Evolutionary conservation across 1,140 invertebrate species (phyloP), one percentile per base, ranked within the genome.

Genomic region (Nymphalis io): DNA sequence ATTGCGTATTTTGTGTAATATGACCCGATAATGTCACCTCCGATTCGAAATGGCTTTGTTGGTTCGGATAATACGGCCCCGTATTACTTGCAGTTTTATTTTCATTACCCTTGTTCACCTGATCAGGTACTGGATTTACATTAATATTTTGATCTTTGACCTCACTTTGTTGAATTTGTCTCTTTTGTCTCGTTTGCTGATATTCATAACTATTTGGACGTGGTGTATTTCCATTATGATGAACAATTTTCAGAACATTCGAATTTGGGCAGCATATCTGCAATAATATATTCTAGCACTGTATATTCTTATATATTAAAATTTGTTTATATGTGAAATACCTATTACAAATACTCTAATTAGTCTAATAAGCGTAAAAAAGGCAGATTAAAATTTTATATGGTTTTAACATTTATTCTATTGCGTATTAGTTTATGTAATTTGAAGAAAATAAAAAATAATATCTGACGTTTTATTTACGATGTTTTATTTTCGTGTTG

Each of bases 261-360:
- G 60, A 68, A 23, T 63, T 72, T 16, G 73, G 72, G 61, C 78
- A 80, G 55, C 78, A 80, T 51, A 78, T 68, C 78, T 80, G 20
- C 53, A 73, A 74, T 38, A 48, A n/a, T 57, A 46, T 33, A 8
- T n/a, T n/a, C n/a, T n/a, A n/a, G n/a, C n/a, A n/a, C n/a, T n/a
- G n/a, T n/a, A n/a, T n/a, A n/a, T n/a, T n/a, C n/a, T n/a, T n/a
- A n/a, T n/a, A n/a, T n/a, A n/a, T n/a, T n/a, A n/a, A n/a, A n/a
- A n/a, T n/a, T n/a, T n/a, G n/a, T n/a, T n/a, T n/a, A n/a, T n/a
- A n/a, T n/a, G n/a, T n/a, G n/a, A n/a, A n/a, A n/a, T n/a, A n/a
- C n/a, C n/a, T n/a, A n/a, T n/a, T n/a, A n/a, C n/a, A n/a, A n/a
- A n/a, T n/a, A n/a, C n/a, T n/a, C n/a, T n/a, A n/a, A n/a, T n/a